Evolutionary conservation across 2,113 vertebrate species (phyloP), one percentile per base, ranked within the genome.

Genomic region (Xiphias gladius): DNA sequence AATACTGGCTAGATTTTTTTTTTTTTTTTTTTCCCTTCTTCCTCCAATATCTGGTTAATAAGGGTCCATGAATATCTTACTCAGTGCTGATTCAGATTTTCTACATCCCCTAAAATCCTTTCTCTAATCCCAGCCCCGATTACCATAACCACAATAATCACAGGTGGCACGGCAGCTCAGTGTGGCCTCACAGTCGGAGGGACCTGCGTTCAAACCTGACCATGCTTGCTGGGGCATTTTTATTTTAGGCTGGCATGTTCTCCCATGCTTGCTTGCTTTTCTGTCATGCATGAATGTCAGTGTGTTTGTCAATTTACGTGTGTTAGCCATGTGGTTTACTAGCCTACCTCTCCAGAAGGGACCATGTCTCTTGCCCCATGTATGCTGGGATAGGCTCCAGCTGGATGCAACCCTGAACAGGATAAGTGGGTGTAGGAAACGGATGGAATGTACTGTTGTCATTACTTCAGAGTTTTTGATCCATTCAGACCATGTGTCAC

Each of bases 41-140:
- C 11, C 2, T 48, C 63, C 1, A 16, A 73, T 69, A 43, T 79
- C 22, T 20, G 82, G 26, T 68, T 69, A 73, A 55, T 76, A 63
- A 30, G 26, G 6, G 11, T 57, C 28, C 28, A 62, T 80, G n/a
- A 24, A 59, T 83, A 46, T 48, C 62, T 32, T 54, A 63, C 79
- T 62, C 63, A 43, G 26, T 50, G 59, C 76, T 55, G 52, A 79
- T 59, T 71, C 85, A 52, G 62, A 69, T 39, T n/a, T 70, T 19
- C 19, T 43, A 26, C 28, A 68, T 72, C 39, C 66, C 30, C 48
- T 54, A 73, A 72, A 59, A 79, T 41, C 37, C 28, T 0, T 30
- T 78, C 67, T 79, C 22, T 75, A 65, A 65, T 70, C 65, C 71
- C n/a, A 52, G 50, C 43, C 32, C 64, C 74, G 64, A 81, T 82